phyloP scores from a whole-genome alignment of 1,140 invertebrate species.

The Drosophila ananassae region DNA sequence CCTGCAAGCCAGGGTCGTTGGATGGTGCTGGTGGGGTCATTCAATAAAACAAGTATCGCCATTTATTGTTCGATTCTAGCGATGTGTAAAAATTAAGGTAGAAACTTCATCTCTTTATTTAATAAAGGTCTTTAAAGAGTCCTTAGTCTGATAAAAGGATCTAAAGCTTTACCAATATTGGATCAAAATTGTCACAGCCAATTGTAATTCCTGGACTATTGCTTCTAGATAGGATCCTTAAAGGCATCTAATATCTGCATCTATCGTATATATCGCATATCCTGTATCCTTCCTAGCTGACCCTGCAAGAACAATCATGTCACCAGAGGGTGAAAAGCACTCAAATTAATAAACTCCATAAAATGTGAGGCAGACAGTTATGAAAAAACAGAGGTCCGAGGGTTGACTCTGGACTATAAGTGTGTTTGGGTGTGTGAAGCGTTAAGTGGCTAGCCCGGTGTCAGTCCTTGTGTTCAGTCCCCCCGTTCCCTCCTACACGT shows the following conservation, averaged over 20 bases:
- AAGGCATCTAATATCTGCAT: not conserved
- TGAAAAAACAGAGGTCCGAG: constrained; percentile 48
- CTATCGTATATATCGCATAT: not conserved
- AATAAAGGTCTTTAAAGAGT: too few species aligned
- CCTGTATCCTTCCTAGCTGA: not conserved
- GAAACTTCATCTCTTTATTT: too few species aligned
- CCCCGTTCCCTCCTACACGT: constrained; percentile 12
- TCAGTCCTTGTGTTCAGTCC: not conserved
- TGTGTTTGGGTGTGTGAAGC: constrained; percentile 47
- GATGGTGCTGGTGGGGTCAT: constrained; percentile 21
- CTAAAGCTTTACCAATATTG: too few species aligned
- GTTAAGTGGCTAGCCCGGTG: constrained; percentile 63
- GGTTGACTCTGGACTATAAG: not conserved
- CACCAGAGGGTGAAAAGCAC: constrained; percentile 74
- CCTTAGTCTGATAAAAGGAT: too few species aligned
- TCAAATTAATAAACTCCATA: constrained; percentile 83
- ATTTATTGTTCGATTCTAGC: constrained; percentile 42
- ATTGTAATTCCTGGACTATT: too few species aligned
- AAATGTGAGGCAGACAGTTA: constrained; percentile 80
- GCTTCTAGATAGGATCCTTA: not conserved
- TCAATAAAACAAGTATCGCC: constrained; percentile 78
- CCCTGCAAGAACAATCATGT: constrained; percentile 47
- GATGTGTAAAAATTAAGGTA: not conserved
- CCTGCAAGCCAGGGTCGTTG: not conserved
- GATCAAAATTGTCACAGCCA: too few species aligned